Conservation (phyloP, 2,888 invertebrate species). For the Drosophila buzzatii region DNA sequence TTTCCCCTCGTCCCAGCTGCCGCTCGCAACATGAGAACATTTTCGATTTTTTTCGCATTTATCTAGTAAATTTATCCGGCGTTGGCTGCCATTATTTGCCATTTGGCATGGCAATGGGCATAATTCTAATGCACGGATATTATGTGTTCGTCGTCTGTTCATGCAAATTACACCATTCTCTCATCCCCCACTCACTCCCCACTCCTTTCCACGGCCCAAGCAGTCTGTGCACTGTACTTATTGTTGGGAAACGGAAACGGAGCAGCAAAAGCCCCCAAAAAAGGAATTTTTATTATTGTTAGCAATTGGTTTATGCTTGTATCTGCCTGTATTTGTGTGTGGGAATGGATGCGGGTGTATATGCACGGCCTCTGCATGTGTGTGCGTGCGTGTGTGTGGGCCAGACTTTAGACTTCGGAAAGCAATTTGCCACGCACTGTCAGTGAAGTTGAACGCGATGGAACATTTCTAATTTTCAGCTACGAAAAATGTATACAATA, state of each 20-base stretch:
- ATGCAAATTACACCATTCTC: slow-evolving; percentile 63
- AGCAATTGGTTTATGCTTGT: slow-evolving; percentile 61
- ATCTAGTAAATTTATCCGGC: slow-evolving; percentile 54
- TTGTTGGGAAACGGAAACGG: slow-evolving; percentile 69
- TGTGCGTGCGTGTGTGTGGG: slow-evolving; percentile 36
- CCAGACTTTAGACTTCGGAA: slow-evolving; percentile 75
- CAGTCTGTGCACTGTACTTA: slow-evolving; percentile 42
- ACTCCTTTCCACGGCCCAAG: neutral
- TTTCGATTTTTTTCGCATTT: slow-evolving; percentile 58
- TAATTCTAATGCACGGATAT: slow-evolving; percentile 78
- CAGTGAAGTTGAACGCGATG: slow-evolving; percentile 80
- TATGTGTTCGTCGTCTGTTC: slow-evolving; percentile 68
- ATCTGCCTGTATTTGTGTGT: slow-evolving; percentile 24
- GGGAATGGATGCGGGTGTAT: slow-evolving; percentile 11
- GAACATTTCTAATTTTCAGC: slow-evolving; percentile 81
- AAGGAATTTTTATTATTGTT: slow-evolving; percentile 70
- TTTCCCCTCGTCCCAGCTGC: neutral
- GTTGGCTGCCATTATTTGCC: slow-evolving; percentile 62
- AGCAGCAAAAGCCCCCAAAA: slow-evolving; percentile 31
- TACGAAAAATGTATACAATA: slow-evolving; percentile 76
- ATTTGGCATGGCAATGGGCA: slow-evolving; percentile 47
- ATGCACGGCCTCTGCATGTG: slow-evolving; percentile 25
- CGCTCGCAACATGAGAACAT: slow-evolving; percentile 39
- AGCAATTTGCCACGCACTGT: slow-evolving; percentile 81
- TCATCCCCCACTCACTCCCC: neutral